Evolutionary conservation across 2,888 invertebrate genomes (phyloP).

Genomic region (Salticus scenicus): DNA sequence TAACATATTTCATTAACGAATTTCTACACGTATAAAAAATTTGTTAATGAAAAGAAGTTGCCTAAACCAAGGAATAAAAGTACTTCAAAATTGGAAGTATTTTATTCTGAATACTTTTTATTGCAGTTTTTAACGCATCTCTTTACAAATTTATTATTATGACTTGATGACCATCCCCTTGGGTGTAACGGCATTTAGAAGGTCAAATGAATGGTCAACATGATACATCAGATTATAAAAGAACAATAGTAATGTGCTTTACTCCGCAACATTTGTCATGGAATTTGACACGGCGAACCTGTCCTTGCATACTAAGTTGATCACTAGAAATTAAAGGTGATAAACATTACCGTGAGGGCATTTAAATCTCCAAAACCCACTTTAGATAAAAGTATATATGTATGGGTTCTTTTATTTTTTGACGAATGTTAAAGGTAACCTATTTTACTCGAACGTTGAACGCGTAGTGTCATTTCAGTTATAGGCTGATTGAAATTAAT

Average conservation of each 20-base stretch:
- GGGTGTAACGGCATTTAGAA: neutral
- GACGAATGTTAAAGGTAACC: neutral
- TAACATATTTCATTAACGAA: no score
- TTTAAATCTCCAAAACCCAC: neutral
- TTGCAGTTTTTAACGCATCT: no score
- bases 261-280: slow-evolving; percentile 38
- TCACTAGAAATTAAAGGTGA: neutral
- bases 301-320: slow-evolving; percentile 35
- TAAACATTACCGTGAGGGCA: neutral
- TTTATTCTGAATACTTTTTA: no score
- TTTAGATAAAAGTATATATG: neutral
- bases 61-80: no score
- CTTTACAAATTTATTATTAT: neutral
- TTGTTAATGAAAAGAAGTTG: no score
- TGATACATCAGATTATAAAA: neutral
- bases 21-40: no score
- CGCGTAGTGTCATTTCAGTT: no score
- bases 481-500: no score
- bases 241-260: neutral
- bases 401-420: neutral
- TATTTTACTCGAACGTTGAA: neutral
- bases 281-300: slow-evolving; percentile 15
- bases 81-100: no score
- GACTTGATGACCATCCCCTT: neutral
- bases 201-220: neutral